A percentile compares a stretch with the other conserved stretches of the same genome.
These are phyloP conservation scores for Sebastes iracundus DNA, from an alignment of 2,797 vertebrate genomes.

Conservation along the genomic window DNA sequence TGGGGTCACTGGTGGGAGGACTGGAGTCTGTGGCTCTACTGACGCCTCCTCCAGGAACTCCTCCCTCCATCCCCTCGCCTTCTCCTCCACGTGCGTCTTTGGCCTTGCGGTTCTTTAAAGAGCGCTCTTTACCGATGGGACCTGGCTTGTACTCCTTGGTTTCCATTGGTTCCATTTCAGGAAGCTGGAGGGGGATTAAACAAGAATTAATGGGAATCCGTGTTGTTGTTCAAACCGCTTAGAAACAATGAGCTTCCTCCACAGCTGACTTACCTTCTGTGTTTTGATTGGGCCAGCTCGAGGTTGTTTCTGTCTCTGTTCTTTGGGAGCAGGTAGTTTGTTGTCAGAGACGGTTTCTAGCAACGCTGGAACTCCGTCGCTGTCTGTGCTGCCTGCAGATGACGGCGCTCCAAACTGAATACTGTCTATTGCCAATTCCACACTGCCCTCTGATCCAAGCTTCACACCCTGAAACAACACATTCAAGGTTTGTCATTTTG, in stretches of 20 bases:
- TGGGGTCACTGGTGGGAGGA: constrained; percentile 86
- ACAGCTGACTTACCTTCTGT: constrained; percentile 88
- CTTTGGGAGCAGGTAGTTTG: constrained; percentile 96
- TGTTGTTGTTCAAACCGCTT: background rate
- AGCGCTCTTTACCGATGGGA: constrained; percentile 98
- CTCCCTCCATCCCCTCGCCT: constrained; percentile 89
- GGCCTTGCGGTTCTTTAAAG: constrained; percentile 96
- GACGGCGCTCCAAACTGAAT: constrained; percentile 98
- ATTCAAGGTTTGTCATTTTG: background rate
- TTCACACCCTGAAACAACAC: constrained; percentile 85
- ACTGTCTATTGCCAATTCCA: constrained; percentile 92
- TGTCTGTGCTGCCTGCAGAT: constrained; percentile 94
- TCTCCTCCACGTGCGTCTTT: constrained; percentile 94
- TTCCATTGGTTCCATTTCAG: constrained; percentile 92
- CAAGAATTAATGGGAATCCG: background rate
- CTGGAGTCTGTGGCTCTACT: constrained; percentile 87
- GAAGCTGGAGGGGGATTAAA: constrained; percentile 82
- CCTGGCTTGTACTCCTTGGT: constrained; percentile 98
- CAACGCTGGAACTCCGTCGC: constrained; percentile 89
- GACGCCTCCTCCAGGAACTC: constrained; percentile 76
- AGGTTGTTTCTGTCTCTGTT: constrained; percentile 96
- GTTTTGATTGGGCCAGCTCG: constrained; percentile 97
- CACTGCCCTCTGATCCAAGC: constrained; percentile 84
- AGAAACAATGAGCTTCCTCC: background rate
- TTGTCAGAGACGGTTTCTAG: constrained; percentile 88